Evolutionary conservation across 2,888 invertebrate genomes (phyloP).

Genomic region (Lithophane semibrunnea): DNA sequence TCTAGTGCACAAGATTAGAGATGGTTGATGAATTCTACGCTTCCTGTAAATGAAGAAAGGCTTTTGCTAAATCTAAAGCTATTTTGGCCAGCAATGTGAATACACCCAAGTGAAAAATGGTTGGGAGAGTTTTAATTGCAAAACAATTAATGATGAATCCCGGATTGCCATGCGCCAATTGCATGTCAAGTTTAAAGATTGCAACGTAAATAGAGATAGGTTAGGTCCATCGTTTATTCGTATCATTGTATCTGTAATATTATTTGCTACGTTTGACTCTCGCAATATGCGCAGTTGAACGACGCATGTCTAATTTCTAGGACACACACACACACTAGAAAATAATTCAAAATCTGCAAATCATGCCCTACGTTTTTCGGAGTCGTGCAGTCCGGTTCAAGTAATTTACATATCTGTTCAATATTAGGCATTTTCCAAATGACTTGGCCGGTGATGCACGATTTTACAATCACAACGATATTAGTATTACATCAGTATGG

Average conservation of each 20-base stretch:
- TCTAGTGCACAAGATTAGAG: background rate
- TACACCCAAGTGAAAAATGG: background rate
- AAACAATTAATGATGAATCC: conserved; percentile 22
- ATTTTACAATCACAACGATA: conserved; percentile 8
- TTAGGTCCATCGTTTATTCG: conserved; percentile 46
- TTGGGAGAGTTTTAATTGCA: background rate
- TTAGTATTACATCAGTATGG: conserved; percentile 5
- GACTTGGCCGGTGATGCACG: background rate
- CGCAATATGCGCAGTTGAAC: conserved; percentile 43
- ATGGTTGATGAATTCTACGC: background rate
- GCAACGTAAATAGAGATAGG: conserved; percentile 54
- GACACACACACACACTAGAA: conserved; percentile 9
- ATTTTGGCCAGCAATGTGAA: background rate
- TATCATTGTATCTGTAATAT: conserved; percentile 27
- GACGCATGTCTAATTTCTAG: conserved; percentile 24
- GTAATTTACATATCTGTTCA: conserved; percentile 13
- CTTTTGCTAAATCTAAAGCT: background rate
- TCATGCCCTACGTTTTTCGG: conserved; percentile 33
- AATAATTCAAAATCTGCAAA: conserved; percentile 51
- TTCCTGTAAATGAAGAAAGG: background rate
- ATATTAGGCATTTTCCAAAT: conserved; percentile 35
- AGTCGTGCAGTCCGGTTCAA: background rate
- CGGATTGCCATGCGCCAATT: conserved; percentile 11
- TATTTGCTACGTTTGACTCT: conserved; percentile 28
- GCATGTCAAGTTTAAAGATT: conserved; percentile 32